These are phyloP conservation scores for Lepidothrix coronata DNA, from an alignment of 2,113 vertebrate genomes.

Conservation along the genomic window DNA sequence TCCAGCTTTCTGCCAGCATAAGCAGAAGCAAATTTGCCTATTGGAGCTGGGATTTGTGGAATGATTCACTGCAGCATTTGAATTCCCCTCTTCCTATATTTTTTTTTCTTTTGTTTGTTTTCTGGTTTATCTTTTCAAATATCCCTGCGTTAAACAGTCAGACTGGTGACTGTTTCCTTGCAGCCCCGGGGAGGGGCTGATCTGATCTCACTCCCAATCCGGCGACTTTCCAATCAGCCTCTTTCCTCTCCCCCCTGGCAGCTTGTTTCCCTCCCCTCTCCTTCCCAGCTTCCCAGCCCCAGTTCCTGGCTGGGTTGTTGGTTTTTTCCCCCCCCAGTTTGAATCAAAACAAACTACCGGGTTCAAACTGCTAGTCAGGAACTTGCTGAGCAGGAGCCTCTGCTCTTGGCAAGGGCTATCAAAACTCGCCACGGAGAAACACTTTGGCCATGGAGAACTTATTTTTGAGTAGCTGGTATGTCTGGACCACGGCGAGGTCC, in stretches of 20 bases:
- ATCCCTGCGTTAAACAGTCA: background rate
- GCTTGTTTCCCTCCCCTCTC: background rate
- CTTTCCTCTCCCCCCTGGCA: background rate
- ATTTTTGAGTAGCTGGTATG: background rate
- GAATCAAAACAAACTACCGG: conserved; percentile 46
- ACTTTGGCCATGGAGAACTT: background rate
- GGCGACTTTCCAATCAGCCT: background rate
- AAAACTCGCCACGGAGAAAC: background rate
- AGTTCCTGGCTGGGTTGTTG: background rate
- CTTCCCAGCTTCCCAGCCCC: background rate
- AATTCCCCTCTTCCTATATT: background rate
- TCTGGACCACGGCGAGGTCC: background rate
- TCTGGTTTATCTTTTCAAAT: conserved; percentile 28
- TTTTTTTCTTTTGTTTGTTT: background rate
- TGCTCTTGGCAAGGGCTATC: background rate
- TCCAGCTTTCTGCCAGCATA: conserved; percentile 39
- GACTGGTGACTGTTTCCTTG: background rate
- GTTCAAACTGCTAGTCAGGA: background rate
- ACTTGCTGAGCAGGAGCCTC: background rate
- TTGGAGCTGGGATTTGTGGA: background rate
- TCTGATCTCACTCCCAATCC: background rate
- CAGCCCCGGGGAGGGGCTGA: background rate
- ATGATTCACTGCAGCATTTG: background rate
- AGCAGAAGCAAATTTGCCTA: conserved; percentile 8
- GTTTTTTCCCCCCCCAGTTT: background rate